Evolutionary conservation across 2,113 vertebrate genomes (phyloP), one percentile per base, ranked within the genome.

Genomic region (Atlantisia rogersi): DNA sequence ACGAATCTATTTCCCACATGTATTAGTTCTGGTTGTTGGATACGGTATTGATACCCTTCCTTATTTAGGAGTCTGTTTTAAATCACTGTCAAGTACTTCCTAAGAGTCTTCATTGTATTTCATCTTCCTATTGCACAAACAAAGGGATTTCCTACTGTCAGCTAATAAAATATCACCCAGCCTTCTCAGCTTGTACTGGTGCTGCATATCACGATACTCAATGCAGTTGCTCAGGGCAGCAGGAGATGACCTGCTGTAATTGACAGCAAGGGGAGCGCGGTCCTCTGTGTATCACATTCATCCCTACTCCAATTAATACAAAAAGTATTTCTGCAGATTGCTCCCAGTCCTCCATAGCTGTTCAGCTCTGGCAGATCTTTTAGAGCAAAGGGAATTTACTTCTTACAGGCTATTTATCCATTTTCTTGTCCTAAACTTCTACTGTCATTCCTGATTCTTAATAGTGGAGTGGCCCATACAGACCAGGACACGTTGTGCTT

Each of bases 31-130:
- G 84, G 75, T 91, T 64, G 44, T 58, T 77, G 50, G 46, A 37
- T 32, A 52, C 32, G 25, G 44, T 86, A 78, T 74, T 11, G 42
- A 93, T 63, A 70, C 28, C n/a, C 31, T 79, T 82, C 60, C 31
- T 82, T 65, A 56, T 69, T 86, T 52, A 59, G 65, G 31, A 82
- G 52, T 88, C 65, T 77, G 25, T 60, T 92, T 88, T 69, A 94
- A 75, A 83, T 73, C 80, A 46, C 46, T 91, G 83, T 68, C 83
- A 88, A 80, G 64, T 70, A 55, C 46, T 76, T 90, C 84, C 71
- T 90, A 86, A 90, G 71, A 59, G 35, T 56, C 58, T 68, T 84
- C n/a, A 79, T 35, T 95, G 46, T 73, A 83, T 86, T 86, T 91
- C 71, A 55, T 48, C 50, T 78, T 76, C 81, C 62, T 44, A 69